Evolutionary conservation across 2,113 vertebrate genomes (phyloP), one percentile per base, ranked within the genome.

Genomic region (Myocastor coypus): DNA sequence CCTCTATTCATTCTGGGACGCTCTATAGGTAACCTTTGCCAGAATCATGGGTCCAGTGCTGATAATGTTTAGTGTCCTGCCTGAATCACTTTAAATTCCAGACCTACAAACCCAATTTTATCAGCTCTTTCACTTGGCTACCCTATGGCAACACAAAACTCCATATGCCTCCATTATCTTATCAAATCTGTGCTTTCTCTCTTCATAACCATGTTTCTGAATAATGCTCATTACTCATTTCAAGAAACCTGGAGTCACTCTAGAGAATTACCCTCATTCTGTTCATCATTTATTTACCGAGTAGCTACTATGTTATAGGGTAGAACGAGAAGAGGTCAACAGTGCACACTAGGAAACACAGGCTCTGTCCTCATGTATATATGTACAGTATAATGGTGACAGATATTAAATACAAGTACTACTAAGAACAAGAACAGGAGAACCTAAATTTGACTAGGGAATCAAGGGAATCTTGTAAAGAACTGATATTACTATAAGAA

Each of bases 351-450:
- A 84, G 68, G 46, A 82, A 73, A 71, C 30, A 84, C 1, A 84
- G 20, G 57, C 71, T 84, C 50, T 77, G 59, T 14, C 77, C 50
- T 93, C 19, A n/a, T n/a, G 71, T n/a, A n/a, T n/a, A 64, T n/a
- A 55, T 20, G n/a, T n/a, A 16, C 17, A 57, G 16, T 90, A 59
- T 7, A 78, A 89, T 78, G 16, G n/a, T 64, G 52, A 80, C 40
- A 92, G 52, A 86, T 32, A 59, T 42, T 85, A 42, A 93, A 64
- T 90, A 68, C 34, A 73, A 78, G 87, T 28, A 52, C 42, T 91
- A 83, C 64, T 24, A 92, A 89, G 66, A 64, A 59, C 57, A 50
- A 40, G 24, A 94, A 68, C 2, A 95, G 55, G 16, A 94, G 6
- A 59, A 66, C 3, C 30, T 28, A 83, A 71, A 22, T 86, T 83